Percentiles rank a stretch among this genome's conserved stretches.
phyloP scores from a whole-genome alignment of 2,888 invertebrate species.

The Nomada ferruginata region DNA sequence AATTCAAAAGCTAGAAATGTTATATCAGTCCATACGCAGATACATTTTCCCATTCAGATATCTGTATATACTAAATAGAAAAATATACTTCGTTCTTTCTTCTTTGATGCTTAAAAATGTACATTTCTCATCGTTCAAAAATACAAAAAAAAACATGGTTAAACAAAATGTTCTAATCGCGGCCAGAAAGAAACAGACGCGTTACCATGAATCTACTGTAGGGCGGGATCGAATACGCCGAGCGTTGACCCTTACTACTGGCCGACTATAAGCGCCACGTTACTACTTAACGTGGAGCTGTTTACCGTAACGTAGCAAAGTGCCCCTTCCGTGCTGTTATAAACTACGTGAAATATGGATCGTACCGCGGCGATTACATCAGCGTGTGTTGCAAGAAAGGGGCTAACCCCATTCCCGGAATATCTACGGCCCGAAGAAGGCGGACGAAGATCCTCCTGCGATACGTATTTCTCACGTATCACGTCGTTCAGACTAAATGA shows the following conservation, averaged over 20 bases:
- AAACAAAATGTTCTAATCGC: too few relatives aligned
- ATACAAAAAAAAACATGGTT: too few relatives aligned
- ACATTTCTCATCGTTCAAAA: background rate
- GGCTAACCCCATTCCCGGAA: conserved; percentile 62
- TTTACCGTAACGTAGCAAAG: conserved; percentile 75
- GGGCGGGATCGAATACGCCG: conserved; percentile 47
- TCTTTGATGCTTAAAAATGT: too few relatives aligned
- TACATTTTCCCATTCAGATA: too few relatives aligned
- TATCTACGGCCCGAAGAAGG: conserved; percentile 56
- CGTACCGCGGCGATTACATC: conserved; percentile 75
- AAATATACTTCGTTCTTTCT: too few relatives aligned
- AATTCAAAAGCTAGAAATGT: too few relatives aligned
- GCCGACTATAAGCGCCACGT: conserved; percentile 65
- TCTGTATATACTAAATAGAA: too few relatives aligned
- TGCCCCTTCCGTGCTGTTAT: conserved; percentile 71
- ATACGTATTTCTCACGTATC: conserved; percentile 30
- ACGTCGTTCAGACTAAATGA: conserved; percentile 33
- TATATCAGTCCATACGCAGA: too few relatives aligned
- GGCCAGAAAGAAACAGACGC: background rate
- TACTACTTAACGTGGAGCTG: conserved; percentile 76
- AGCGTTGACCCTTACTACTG: conserved; percentile 69
- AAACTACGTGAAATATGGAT: conserved; percentile 79
- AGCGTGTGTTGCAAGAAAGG: conserved; percentile 71
- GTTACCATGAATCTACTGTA: conserved; percentile 29
- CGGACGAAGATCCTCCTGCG: conserved; percentile 48